Conservation (phyloP, 2,113 vertebrate genomes). For the Willisornis vidua region DNA sequence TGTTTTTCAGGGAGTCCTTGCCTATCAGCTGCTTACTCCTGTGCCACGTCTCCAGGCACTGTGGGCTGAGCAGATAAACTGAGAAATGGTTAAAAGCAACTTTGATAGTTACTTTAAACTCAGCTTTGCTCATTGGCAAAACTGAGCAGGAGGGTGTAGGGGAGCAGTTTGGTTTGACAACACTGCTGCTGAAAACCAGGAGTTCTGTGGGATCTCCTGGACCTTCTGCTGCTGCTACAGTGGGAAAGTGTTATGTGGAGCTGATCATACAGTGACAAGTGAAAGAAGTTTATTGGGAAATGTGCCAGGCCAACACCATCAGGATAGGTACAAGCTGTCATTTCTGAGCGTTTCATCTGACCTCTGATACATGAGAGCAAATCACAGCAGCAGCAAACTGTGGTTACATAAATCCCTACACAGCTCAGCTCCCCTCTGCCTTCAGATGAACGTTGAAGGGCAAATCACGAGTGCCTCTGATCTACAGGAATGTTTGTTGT, state of each 20-base stretch:
- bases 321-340: background rate
- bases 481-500: background rate
- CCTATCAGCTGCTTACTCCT: background rate
- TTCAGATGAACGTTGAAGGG: background rate
- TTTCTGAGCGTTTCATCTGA: accelerated
- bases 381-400: background rate
- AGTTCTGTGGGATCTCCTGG: background rate
- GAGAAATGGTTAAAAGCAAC: background rate
- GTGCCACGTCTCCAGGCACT: background rate
- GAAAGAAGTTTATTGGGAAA: background rate
- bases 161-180: background rate
- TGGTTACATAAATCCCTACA: accelerated
- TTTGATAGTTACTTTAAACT: background rate
- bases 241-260: background rate
- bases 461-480: constrained; percentile 27
- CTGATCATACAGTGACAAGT: background rate
- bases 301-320: background rate
- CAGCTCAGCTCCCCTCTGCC: background rate
- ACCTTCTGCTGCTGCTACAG: background rate
- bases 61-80: background rate
- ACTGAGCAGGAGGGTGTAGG: background rate
- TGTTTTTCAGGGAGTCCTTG: accelerated
- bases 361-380: background rate
- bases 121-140: background rate
- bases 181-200: background rate